These are phyloP conservation scores for Pogonomyrmex californicus DNA, from an alignment of 1,140 invertebrate species.

Conservation along the genomic window DNA sequence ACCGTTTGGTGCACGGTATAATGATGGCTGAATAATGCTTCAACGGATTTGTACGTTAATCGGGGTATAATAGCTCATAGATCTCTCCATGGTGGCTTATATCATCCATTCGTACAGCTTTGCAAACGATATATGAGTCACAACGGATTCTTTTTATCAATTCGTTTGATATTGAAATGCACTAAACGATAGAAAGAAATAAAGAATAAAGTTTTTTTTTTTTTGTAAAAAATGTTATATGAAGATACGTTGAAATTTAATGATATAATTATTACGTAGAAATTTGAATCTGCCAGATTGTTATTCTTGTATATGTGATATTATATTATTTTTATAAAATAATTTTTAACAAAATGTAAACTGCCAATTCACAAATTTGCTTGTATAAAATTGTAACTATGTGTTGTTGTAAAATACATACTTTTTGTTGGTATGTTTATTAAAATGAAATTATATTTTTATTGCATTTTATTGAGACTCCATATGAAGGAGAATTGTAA, in stretches of 20 bases:
- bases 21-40: slow-evolving; percentile 44
- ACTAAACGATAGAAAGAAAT: slow-evolving; percentile 2
- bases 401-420: background rate
- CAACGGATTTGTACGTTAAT: slow-evolving; percentile 47
- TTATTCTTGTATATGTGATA: background rate
- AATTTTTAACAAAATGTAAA: background rate
- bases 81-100: slow-evolving; percentile 17
- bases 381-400: background rate
- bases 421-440: background rate
- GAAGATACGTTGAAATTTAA: background rate
- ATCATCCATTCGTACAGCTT: slow-evolving; percentile 14
- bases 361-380: background rate
- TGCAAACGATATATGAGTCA: background rate
- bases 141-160: background rate
- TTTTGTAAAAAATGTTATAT: background rate
- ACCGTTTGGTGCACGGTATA: slow-evolving; percentile 11
- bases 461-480: background rate
- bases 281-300: background rate
- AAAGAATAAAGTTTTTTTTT: background rate
- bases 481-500: background rate
- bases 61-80: slow-evolving; percentile 22
- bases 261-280: background rate
- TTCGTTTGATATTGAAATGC: slow-evolving; percentile 1
- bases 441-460: background rate
- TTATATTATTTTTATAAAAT: background rate